Evolutionary conservation across 2,797 vertebrate species (phyloP), one percentile per base, ranked within the genome.

Genomic region (Falco rusticolus): DNA sequence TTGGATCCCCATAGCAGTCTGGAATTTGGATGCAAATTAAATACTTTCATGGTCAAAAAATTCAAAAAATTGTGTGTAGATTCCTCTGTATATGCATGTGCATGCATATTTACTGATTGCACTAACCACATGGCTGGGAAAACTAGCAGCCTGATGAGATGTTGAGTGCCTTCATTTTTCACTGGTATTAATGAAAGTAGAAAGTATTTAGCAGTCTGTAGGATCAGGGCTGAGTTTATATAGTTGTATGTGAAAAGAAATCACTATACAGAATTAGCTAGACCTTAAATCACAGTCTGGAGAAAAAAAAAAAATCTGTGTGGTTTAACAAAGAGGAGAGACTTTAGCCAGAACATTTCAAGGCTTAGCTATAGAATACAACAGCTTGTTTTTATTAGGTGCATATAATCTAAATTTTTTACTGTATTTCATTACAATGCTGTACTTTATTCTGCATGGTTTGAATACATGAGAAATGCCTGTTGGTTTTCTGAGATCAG

Each of bases 401-500:
- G 28, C 18, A 5, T 92, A 93, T 74, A 21, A 57, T 84, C 31
- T 59, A 59, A 17, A 43, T 88, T 47, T 60, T 91, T 94, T 78
- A 83, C 90, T 81, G 29, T 92, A 90, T 95, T 95, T 97, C 86
- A 87, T 97, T 97, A 89, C 37, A 95, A 21, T 94, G 51, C 41
- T 85, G 20, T 90, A 47, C 69, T 97, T 94, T 68, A 76, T 75
- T 94, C 86, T 87, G 18, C 21, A 24, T 33, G 18, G 37, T 88
- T 85, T 93, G 88, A 97, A 92, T 94, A 90, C 33, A 37, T 92
- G 79, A 83, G 66, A 85, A 88, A 85, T 45, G 41, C 70, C 84
- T 63, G 26, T 75, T 33, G 19, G 24, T 78, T 95, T 97, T 75
- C 56, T 94, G 87, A 81, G 93, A 96, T 89, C 80, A 84, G 47